A percentile compares a stretch with the other conserved stretches of the same genome.
These are phyloP conservation scores for Lepus europaeus DNA, from an alignment of 2,113 vertebrate species.

Conservation along the genomic window DNA sequence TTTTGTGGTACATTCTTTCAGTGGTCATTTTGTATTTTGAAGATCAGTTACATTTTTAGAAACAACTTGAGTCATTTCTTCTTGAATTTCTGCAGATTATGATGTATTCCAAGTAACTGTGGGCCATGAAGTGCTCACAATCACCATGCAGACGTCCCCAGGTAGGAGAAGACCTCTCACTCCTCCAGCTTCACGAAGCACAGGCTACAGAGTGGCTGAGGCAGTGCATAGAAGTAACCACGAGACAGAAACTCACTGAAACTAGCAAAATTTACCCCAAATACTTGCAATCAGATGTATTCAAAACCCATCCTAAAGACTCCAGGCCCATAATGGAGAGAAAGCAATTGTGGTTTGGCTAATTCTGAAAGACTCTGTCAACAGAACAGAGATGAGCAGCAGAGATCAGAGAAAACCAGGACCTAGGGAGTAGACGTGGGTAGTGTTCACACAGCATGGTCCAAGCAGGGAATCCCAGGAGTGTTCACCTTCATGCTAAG, in stretches of 20 bases:
- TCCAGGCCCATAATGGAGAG: background rate
- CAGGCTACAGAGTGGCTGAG: background rate
- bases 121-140: background rate
- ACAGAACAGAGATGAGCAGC: background rate
- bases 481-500: background rate
- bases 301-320: slow-evolving; percentile 33
- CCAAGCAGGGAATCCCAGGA: background rate
- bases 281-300: background rate
- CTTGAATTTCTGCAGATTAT: slow-evolving; percentile 39
- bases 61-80: slow-evolving; percentile 12
- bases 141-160: background rate
- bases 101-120: background rate
- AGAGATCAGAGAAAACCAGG: background rate
- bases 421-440: background rate
- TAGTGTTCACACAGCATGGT: background rate
- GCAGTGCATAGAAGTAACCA: background rate
- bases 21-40: slow-evolving; percentile 44
- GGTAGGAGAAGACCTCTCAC: background rate
- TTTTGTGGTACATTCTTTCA: slow-evolving; percentile 23
- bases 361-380: slow-evolving; percentile 33
- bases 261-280: background rate
- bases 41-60: slow-evolving; percentile 46
- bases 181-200: background rate
- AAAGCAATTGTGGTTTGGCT: background rate
- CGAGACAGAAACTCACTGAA: background rate